phyloP scores from a whole-genome alignment of 2,888 invertebrate species.

The Onthophagus sagittarius region DNA sequence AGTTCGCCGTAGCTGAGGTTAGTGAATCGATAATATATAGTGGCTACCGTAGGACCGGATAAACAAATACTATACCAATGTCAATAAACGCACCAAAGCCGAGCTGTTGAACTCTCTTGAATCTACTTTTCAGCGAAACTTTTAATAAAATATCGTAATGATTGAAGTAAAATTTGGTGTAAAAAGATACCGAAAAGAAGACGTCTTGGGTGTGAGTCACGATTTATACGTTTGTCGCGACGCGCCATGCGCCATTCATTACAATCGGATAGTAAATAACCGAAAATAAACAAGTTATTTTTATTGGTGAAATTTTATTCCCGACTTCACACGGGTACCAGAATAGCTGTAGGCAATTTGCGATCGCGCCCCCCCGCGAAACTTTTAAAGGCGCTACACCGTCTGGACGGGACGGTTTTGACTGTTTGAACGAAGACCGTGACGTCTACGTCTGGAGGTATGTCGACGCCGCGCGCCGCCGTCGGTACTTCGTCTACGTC shows the following conservation, averaged over 20 bases:
- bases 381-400: not conserved
- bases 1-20: not conserved
- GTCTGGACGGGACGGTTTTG: not conserved
- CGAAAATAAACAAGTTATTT: not conserved
- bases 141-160: not conserved
- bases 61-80: not conserved
- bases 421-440: not conserved
- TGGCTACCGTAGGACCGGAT: not conserved
- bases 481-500: not conserved
- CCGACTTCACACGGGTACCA: not conserved
- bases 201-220: not conserved
- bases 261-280: conserved; percentile 2
- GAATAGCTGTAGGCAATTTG: not conserved
- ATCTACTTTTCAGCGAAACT: not conserved
- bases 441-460: not conserved
- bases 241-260: not conserved
- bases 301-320: not conserved
- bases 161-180: no score
- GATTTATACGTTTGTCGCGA: not conserved
- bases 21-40: not conserved
- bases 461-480: not conserved
- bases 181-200: not conserved
- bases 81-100: not conserved
- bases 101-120: not conserved
- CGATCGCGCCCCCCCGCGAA: not conserved